phyloP scores from a whole-genome alignment of 1,140 invertebrate genomes.

The Aethina tumida region DNA sequence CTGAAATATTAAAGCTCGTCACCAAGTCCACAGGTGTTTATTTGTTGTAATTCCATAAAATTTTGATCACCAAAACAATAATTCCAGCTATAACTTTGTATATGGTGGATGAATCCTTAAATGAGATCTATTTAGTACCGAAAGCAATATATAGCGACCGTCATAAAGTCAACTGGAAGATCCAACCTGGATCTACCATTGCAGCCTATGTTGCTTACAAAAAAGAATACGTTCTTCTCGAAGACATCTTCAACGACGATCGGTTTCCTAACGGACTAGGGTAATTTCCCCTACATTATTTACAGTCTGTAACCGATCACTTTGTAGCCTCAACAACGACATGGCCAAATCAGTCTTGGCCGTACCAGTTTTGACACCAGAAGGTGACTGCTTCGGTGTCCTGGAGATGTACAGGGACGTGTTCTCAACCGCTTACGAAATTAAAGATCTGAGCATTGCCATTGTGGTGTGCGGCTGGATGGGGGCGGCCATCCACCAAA shows the following conservation, averaged over 20 bases:
- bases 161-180: slow-evolving; percentile 42
- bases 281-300: no score
- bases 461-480: slow-evolving; percentile 43
- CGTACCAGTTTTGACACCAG: slow-evolving; percentile 43
- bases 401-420: slow-evolving; percentile 40
- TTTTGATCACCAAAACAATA: slow-evolving; percentile 2
- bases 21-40: slow-evolving; percentile 39
- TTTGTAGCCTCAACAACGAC: slow-evolving; percentile 19
- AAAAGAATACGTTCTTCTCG: slow-evolving; percentile 40
- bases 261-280: slow-evolving; percentile 41
- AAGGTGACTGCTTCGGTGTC: slow-evolving; percentile 42
- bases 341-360: slow-evolving; percentile 42
- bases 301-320: no score
- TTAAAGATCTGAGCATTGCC: slow-evolving; percentile 33
- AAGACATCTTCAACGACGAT: slow-evolving; percentile 39
- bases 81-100: slow-evolving; percentile 41
- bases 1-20: slow-evolving; percentile 40
- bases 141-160: slow-evolving; percentile 34
- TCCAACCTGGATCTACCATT: slow-evolving; percentile 39
- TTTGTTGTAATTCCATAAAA: slow-evolving; percentile 4
- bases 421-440: slow-evolving; percentile 25
- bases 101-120: slow-evolving; percentile 38
- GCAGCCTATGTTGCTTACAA: slow-evolving; percentile 43
- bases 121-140: slow-evolving; percentile 40
- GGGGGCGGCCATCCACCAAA: slow-evolving; percentile 45